Evolutionary conservation across 2,888 invertebrate genomes (phyloP), one percentile per base, ranked within the genome.

Genomic region (Megaustenia siamemsis): DNA sequence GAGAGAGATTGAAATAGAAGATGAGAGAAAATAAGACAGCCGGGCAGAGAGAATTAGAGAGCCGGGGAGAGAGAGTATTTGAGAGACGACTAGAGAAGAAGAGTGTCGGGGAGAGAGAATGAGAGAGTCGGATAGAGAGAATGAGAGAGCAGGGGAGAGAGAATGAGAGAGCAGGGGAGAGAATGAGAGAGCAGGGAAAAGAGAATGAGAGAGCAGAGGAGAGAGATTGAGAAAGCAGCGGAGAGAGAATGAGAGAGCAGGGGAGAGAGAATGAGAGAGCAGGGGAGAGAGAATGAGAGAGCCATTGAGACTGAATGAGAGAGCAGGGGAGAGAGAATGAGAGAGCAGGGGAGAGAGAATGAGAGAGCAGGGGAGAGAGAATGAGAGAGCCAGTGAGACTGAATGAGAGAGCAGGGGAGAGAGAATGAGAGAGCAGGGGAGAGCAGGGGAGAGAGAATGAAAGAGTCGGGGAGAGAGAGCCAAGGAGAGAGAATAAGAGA

Each of bases 211-310:
- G n/a, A 24, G 24, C 18, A n/a, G n/a, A n/a, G 8, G 60, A 5
- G 60, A 10, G 0, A 35, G 8, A 3, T 1, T 56, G 56, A 35
- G 35, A 60, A 38, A 56, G 40, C 35, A 35, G 38, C 24, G 18
- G 63, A 60, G 40, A 38, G 63, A 60, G n/a, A 35, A 63, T 24
- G 40, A 78, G 78, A n/a, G n/a, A n/a, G n/a, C n/a, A n/a, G n/a
- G n/a, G n/a, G n/a, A n/a, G n/a, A n/a, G n/a, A n/a, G n/a, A n/a
- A n/a, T n/a, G n/a, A n/a, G n/a, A n/a, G n/a, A n/a, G n/a, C n/a
- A n/a, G n/a, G n/a, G n/a, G n/a, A 63, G 40, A 78, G 78, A 78
- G n/a, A 15, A 15, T 8, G 60, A 60, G 60, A 15, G 60, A 53
- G 32, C 15, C 56, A 53, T 35, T 53, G 77, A 49, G 56, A 21